phyloP scores from a whole-genome alignment of 2,113 vertebrate genomes.

The Nycticorax nycticorax region DNA sequence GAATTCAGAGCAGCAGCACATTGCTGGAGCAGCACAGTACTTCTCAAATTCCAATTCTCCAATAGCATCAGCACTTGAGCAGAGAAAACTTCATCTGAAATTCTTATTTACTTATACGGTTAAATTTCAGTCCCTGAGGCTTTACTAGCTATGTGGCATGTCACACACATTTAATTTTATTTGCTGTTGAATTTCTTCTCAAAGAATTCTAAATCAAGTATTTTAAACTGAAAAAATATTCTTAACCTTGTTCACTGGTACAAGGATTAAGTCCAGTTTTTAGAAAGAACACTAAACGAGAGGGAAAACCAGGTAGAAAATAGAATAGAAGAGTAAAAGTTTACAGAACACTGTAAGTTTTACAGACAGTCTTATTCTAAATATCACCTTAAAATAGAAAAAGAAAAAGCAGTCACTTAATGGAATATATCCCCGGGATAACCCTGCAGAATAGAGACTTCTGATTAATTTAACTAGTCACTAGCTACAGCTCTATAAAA shows the following conservation, averaged over 20 bases:
- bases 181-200: not conserved
- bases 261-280: not conserved
- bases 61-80: not conserved
- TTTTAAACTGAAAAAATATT: not conserved
- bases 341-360: not conserved
- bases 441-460: not conserved
- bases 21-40: not conserved
- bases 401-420: conserved; percentile 29
- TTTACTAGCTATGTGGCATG: not conserved
- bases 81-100: not conserved
- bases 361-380: not conserved
- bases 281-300: not conserved
- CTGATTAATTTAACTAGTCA: conserved; percentile 27
- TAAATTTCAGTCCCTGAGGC: not conserved
- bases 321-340: not conserved
- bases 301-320: not conserved
- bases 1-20: not conserved
- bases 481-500: conserved; percentile 19
- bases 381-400: conserved; percentile 23
- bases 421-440: conserved; percentile 9
- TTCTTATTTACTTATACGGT: not conserved
- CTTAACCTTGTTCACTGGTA: not conserved
- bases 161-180: not conserved
- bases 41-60: not conserved
- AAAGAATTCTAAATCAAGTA: not conserved